Evolutionary conservation across 2,797 vertebrate genomes (phyloP).

Genomic region (Leptodactylus fallax): DNA sequence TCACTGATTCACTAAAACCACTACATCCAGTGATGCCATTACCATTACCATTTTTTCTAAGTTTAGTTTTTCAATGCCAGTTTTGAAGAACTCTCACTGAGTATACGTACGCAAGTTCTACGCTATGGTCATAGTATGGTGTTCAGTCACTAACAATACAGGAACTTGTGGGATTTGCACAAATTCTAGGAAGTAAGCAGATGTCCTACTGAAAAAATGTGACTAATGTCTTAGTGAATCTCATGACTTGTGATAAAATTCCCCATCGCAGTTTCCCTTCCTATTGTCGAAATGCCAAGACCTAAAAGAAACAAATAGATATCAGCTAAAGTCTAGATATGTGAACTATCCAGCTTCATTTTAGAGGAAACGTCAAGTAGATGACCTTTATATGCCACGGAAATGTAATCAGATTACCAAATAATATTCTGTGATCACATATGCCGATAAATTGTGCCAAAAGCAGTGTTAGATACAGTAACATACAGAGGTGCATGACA

Average conservation of each 20-base stretch:
- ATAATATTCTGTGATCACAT: background rate
- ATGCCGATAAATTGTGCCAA: too few species aligned
- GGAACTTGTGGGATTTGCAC: conserved; percentile 30
- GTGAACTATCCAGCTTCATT: background rate
- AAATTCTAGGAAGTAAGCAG: background rate
- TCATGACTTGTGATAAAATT: background rate
- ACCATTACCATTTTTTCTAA: background rate
- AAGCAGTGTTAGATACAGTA: too few species aligned
- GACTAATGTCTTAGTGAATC: conserved; percentile 10
- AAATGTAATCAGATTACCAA: too few species aligned
- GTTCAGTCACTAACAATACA: background rate
- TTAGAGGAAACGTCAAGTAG: background rate
- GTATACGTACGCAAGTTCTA: too few species aligned
- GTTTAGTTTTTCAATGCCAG: too few species aligned
- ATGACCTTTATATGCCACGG: background rate
- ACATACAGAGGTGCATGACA: too few species aligned
- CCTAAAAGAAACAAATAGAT: background rate
- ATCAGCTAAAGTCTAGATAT: background rate
- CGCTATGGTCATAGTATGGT: too few species aligned
- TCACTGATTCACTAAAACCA: background rate
- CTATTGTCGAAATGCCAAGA: background rate
- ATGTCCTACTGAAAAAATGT: background rate
- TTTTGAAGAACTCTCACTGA: too few species aligned
- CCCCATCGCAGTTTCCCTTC: background rate
- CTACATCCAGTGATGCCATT: background rate